Percentiles rank a stretch among this genome's conserved stretches.
phyloP scores from a whole-genome alignment of 1,140 invertebrate species.

The Trichogramma pretiosum region DNA sequence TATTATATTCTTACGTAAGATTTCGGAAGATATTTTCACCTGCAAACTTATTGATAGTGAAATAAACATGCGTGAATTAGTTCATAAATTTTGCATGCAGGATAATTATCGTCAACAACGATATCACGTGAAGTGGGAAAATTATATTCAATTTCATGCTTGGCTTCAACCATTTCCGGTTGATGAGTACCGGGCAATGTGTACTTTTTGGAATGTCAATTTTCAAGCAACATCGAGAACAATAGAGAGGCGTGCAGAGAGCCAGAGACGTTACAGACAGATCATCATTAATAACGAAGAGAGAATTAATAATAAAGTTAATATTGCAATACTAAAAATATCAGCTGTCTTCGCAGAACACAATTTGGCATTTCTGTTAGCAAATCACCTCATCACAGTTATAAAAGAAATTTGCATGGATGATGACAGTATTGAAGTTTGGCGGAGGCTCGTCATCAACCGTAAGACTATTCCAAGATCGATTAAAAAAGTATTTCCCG shows the following conservation, averaged over 20 bases:
- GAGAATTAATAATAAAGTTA: neutral
- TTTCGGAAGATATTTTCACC: too few relatives aligned
- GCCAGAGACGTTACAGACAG: too few relatives aligned
- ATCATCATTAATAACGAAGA: neutral
- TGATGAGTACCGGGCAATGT: neutral
- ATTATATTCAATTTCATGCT: neutral
- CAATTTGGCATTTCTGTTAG: slow-evolving; percentile 1
- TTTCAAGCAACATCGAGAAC: neutral
- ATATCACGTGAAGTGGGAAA: neutral
- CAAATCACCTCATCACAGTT: slow-evolving; percentile 6
- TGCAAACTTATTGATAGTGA: too few relatives aligned
- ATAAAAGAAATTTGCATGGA: neutral
- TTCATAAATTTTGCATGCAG: too few relatives aligned
- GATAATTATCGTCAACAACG: neutral
- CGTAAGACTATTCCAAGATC: neutral
- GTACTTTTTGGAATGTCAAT: neutral
- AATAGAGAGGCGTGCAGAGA: neutral
- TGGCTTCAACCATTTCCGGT: neutral
- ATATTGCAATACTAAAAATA: neutral
- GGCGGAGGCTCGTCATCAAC: neutral
- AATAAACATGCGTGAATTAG: too few relatives aligned
- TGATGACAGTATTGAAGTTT: neutral
- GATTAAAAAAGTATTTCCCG: neutral
- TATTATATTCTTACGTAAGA: too few relatives aligned
- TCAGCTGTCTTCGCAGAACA: neutral